These are phyloP conservation scores for Pterocles burchelli DNA, from an alignment of 2,113 vertebrate species.

Conservation along the genomic window DNA sequence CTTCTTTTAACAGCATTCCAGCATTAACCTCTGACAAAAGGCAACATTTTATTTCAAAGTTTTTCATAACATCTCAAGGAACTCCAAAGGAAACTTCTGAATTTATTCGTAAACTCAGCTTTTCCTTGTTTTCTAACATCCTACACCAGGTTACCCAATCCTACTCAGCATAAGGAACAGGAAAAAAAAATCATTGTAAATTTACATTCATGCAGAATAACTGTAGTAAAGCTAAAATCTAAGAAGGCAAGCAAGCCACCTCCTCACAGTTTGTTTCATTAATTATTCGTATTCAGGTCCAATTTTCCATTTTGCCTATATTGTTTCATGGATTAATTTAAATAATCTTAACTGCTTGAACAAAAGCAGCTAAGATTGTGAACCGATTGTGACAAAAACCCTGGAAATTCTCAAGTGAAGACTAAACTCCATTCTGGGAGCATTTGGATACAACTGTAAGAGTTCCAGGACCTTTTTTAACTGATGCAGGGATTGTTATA, in stretches of 20 bases:
- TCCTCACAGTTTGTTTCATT: background rate
- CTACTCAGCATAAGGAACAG: background rate
- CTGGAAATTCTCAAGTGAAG: background rate
- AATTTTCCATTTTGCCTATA: background rate
- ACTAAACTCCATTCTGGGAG: background rate
- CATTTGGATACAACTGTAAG: background rate
- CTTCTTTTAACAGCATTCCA: background rate
- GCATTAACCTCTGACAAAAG: background rate
- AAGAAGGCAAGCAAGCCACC: background rate
- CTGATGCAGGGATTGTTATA: background rate
- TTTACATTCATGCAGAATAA: background rate
- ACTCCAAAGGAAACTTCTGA: background rate
- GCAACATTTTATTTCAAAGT: background rate
- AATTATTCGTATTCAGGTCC: background rate
- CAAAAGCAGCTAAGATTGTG: background rate
- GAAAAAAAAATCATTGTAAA: background rate
- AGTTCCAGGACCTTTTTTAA: background rate
- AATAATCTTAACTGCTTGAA: background rate
- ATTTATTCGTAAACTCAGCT: background rate
- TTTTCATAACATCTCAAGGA: background rate
- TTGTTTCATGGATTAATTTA: background rate
- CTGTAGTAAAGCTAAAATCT: background rate
- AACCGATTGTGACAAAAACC: background rate
- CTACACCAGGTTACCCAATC: background rate
- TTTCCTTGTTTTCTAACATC: background rate